Evolutionary conservation across 2,888 invertebrate species (phyloP).

Genomic region (Leptopterna dolabrata): DNA sequence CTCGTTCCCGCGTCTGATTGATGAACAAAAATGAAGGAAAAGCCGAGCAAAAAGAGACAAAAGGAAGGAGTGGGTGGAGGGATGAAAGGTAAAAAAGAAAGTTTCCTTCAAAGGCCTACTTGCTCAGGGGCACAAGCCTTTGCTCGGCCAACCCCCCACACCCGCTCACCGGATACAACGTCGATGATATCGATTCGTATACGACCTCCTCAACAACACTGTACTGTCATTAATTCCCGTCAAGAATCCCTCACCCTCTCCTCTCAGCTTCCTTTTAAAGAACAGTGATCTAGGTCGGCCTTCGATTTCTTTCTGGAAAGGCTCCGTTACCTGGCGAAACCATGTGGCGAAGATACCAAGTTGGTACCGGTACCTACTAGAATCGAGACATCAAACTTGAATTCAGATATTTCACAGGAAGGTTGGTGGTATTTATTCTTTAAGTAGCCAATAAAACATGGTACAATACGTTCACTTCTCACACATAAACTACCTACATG

Average conservation of each 20-base stretch:
- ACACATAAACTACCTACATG: too few species aligned
- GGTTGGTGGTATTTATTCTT: too few species aligned
- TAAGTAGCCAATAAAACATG: too few species aligned
- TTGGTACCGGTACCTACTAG: not conserved
- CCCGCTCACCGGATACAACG: not conserved
- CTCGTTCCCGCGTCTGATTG: conserved; percentile 5
- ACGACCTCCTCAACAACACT: conserved; percentile 35
- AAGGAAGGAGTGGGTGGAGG: not conserved
- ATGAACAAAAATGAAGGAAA: not conserved
- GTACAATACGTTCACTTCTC: too few species aligned
- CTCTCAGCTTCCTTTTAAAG: conserved; percentile 14
- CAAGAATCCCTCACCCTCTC: conserved; percentile 34
- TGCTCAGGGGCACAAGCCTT: not conserved
- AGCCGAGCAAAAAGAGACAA: not conserved
- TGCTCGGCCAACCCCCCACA: not conserved
- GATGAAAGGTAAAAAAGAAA: not conserved
- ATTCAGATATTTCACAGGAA: too few species aligned
- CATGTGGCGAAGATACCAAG: not conserved
- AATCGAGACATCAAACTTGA: too few species aligned
- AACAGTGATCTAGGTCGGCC: conserved; percentile 21
- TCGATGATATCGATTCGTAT: conserved; percentile 10
- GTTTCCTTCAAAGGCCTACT: not conserved
- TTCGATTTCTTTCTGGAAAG: not conserved
- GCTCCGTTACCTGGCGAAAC: not conserved
- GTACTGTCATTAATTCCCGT: conserved; percentile 41